phyloP scores from a whole-genome alignment of 1,140 invertebrate species.

The Whitmania pigra region DNA sequence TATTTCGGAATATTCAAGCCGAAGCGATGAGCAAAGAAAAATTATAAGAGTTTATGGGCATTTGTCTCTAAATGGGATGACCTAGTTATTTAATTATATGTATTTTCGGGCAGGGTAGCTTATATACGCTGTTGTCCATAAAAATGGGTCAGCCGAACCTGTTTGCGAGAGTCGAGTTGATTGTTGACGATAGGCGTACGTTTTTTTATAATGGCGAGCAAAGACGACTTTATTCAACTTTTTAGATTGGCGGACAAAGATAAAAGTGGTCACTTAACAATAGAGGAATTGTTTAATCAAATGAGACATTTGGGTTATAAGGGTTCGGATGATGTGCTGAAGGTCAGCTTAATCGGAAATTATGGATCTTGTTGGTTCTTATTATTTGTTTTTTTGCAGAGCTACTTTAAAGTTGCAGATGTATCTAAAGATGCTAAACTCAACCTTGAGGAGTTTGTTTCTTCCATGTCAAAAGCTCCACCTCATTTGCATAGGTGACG shows the following conservation, averaged over 20 bases:
- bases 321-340: slow-evolving; percentile 12
- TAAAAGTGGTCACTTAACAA: slow-evolving; percentile 12
- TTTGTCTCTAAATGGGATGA: too few relatives aligned
- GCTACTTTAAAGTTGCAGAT: slow-evolving; percentile 12
- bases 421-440: neutral
- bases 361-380: neutral
- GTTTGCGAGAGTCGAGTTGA: too few relatives aligned
- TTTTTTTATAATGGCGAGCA: slow-evolving; percentile 1
- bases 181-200: too few relatives aligned
- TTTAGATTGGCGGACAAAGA: slow-evolving; percentile 16
- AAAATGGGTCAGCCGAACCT: too few relatives aligned
- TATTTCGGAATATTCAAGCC: too few relatives aligned
- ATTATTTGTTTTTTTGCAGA: slow-evolving; percentile 10
- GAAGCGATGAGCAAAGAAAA: too few relatives aligned
- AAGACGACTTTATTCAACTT: slow-evolving; percentile 9
- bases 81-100: too few relatives aligned
- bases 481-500: slow-evolving; percentile 14
- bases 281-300: slow-evolving; percentile 2
- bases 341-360: neutral
- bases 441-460: slow-evolving; percentile 9
- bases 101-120: too few relatives aligned
- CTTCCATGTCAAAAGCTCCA: slow-evolving; percentile 14
- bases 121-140: too few relatives aligned
- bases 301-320: slow-evolving; percentile 16
- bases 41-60: too few relatives aligned